Evolutionary conservation across 2,888 invertebrate genomes (phyloP).

Genomic region (Lypha dubia): DNA sequence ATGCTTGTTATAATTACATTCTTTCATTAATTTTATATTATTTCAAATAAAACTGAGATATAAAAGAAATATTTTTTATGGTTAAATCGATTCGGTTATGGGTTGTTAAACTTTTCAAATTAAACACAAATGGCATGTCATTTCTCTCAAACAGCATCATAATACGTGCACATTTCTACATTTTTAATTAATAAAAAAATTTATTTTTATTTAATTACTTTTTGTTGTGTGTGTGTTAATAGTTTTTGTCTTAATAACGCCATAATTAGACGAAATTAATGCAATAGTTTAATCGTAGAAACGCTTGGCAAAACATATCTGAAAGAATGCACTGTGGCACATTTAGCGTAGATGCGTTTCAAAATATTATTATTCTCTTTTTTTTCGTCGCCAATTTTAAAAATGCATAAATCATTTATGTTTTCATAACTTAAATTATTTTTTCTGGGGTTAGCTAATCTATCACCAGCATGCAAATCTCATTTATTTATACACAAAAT

Average conservation of each 20-base stretch:
- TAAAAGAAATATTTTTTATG: conserved; percentile 28
- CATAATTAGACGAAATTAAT: conserved; percentile 2
- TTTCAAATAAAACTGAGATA: conserved; percentile 9
- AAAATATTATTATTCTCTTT: neutral
- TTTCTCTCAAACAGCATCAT: neutral
- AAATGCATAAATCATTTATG: too few species aligned
- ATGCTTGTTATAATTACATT: conserved; percentile 47
- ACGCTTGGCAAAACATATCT: conserved; percentile 5
- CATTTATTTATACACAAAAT: too few species aligned
- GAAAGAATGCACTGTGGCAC: too few species aligned
- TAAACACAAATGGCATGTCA: conserved; percentile 22
- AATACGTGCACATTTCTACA: neutral
- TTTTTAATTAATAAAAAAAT: conserved; percentile 4
- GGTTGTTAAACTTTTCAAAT: conserved; percentile 58
- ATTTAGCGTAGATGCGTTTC: neutral
- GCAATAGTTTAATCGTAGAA: conserved; percentile 14
- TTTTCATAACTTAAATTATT: too few species aligned
- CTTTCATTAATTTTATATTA: conserved; percentile 18
- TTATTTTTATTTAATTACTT: conserved; percentile 3
- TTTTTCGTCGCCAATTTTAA: too few species aligned
- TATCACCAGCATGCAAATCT: too few species aligned
- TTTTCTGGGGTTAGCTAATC: too few species aligned
- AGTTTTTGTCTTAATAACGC: neutral
- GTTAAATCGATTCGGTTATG: conserved; percentile 60
- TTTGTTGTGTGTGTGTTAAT: too few species aligned